Base-by-base conservation (phyloP, 1,140 invertebrate species). In the Alviniconcha marisindica region DNA sequence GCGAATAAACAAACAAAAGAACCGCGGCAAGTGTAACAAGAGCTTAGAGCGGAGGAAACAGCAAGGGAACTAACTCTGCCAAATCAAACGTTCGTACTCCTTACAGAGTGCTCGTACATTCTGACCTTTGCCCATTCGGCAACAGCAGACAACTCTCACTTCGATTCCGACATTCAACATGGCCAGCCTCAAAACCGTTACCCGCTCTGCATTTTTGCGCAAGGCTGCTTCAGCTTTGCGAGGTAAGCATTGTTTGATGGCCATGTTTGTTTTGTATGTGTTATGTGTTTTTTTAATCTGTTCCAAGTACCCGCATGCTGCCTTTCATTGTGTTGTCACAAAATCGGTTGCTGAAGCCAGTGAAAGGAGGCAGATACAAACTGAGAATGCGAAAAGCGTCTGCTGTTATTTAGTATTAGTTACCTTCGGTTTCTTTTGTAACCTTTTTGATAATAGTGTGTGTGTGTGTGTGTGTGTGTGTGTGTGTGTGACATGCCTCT, bases 191-290 rank as follows among this genome's bases (percentile, higher is more conserved):
- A 71, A 71, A 31, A 71, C 66, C 3, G 14, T 71, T 31, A 24
- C 10, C 24, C 66, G 66, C 66, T 10, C 3, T 71, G 31, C 66
- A 36, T 71, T 71, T 71, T n/a, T 71, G 66, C 66, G 66, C 31
- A 71, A 40, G 10, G 21, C 66, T 38, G 66, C 66, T 31, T 71
- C 66, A 4, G 36, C 31, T 14, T 40, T 71, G 31, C 7, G 66
- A 36, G 66, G 66, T 71, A 71, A 71, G 28, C 5, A 18, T n/a
- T n/a, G n/a, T n/a, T n/a, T n/a, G n/a, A n/a, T n/a, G n/a, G n/a
- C n/a, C n/a, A n/a, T n/a, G n/a, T 66, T n/a, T 15, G 21, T 21
- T 66, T 66, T 15, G n/a, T 15, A n/a, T 21, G 28, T 66, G 28
- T 66, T 15, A 66, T 66, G 28, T 7, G 60, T n/a, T 12, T 31